phyloP scores from a whole-genome alignment of 2,888 invertebrate genomes.

The Dryadula phaetusa region DNA sequence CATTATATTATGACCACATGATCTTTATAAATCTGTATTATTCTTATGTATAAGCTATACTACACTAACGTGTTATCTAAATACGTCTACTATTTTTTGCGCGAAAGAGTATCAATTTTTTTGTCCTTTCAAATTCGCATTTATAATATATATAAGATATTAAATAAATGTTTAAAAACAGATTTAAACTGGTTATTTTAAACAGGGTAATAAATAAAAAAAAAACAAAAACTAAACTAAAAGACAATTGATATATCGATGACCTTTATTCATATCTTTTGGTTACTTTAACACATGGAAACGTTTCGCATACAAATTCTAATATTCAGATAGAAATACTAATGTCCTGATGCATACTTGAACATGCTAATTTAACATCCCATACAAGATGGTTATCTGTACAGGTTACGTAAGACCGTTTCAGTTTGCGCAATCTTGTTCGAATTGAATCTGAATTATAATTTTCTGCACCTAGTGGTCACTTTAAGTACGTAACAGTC shows the following conservation, averaged over 20 bases:
- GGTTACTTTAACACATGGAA: background rate
- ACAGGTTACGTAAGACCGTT: constrained; percentile 40
- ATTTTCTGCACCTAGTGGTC: constrained; percentile 34
- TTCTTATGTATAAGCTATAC: too few species aligned
- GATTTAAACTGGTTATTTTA: too few species aligned
- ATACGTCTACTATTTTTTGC: too few species aligned
- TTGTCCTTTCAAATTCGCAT: too few species aligned
- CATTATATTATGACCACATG: too few species aligned
- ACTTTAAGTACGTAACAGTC: constrained; percentile 3
- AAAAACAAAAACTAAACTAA: background rate
- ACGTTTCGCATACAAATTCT: constrained; percentile 24
- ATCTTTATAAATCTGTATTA: too few species aligned
- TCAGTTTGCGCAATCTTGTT: constrained; percentile 32
- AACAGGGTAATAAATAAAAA: too few species aligned
- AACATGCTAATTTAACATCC: constrained; percentile 44
- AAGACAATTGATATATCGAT: background rate
- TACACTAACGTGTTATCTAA: too few species aligned
- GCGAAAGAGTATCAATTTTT: too few species aligned
- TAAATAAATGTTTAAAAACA: too few species aligned
- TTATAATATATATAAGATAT: too few species aligned
- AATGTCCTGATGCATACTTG: constrained; percentile 39
- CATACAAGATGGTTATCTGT: constrained; percentile 45
- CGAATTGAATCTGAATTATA: constrained; percentile 23
- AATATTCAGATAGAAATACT: constrained; percentile 26
- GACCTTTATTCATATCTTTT: constrained; percentile 7